Evolutionary conservation across 1,140 invertebrate species (phyloP).

Genomic region (Homalodisca vitripennis): DNA sequence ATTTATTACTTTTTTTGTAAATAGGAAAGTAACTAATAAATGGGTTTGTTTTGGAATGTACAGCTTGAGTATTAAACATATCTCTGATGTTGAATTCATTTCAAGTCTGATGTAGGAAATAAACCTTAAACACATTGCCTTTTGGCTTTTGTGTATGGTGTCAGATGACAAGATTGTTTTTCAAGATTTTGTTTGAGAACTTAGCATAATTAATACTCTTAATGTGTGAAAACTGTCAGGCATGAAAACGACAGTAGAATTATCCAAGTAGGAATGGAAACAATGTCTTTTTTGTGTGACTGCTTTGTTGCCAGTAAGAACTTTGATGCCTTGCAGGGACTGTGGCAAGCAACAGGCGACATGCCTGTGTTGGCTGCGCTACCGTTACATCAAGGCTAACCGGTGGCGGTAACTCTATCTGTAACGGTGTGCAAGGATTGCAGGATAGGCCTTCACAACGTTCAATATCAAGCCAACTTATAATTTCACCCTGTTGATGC

Average conservation of each 20-base stretch:
- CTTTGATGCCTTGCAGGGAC: background rate
- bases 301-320: background rate
- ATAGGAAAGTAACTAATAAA: too few species aligned
- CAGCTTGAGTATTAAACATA: too few species aligned
- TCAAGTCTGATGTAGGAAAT: too few species aligned
- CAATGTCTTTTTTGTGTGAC: background rate
- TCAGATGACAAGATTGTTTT: too few species aligned
- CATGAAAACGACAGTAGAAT: background rate
- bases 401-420: background rate
- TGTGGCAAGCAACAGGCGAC: background rate
- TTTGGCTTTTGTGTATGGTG: too few species aligned
- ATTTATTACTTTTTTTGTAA: too few species aligned
- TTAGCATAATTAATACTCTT: background rate
- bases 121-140: too few species aligned
- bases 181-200: too few species aligned
- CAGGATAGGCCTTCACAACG: background rate
- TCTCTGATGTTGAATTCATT: too few species aligned
- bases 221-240: background rate
- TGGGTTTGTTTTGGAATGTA: too few species aligned
- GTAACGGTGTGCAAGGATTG: slow-evolving; percentile 1
- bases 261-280: background rate
- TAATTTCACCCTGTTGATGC: background rate
- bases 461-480: background rate
- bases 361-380: too few species aligned
- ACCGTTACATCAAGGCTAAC: background rate